A percentile compares a stretch with the other conserved stretches of the same genome.
Conservation (phyloP, 2,888 invertebrate species). For the Ochropacha duplaris region DNA sequence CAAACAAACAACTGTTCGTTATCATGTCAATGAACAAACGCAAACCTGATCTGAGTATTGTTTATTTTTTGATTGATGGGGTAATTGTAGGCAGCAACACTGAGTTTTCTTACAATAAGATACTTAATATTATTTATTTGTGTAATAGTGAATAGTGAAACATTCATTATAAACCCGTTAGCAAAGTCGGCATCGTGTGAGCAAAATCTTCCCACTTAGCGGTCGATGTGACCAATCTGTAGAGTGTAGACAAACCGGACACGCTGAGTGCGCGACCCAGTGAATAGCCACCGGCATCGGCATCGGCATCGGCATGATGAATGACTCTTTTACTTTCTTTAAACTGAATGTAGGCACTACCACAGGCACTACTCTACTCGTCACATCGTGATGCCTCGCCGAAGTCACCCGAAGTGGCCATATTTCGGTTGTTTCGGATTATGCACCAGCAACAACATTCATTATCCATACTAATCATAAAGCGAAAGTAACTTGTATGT, state of each 20-base stretch:
- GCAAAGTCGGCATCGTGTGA: constrained; percentile 43
- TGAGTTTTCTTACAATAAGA: neutral
- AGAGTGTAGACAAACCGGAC: constrained; percentile 75
- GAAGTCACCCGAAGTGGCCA: constrained; percentile 14
- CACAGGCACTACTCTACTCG: no score
- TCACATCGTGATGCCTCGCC: constrained; percentile 3
- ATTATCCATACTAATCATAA: no score
- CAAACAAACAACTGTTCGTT: constrained; percentile 5
- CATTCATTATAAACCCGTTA: constrained; percentile 44
- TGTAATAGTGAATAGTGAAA: constrained; percentile 20
- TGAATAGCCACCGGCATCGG: constrained; percentile 55
- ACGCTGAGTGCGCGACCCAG: constrained; percentile 64
- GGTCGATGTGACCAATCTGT: constrained; percentile 78
- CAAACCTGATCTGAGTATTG: no score
- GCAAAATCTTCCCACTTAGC: constrained; percentile 71
- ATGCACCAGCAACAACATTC: constrained; percentile 2
- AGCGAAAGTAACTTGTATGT: no score
- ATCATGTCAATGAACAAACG: neutral
- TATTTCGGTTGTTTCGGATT: constrained; percentile 11
- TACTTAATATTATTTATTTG: neutral
- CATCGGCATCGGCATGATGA: constrained; percentile 63
- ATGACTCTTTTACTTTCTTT: constrained; percentile 78
- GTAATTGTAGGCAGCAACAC: neutral
- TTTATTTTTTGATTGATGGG: neutral
- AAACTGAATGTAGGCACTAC: constrained; percentile 62